Conservation (phyloP, 53 echinoderm and acorn worm species). For the Luidia sarsii region DNA sequence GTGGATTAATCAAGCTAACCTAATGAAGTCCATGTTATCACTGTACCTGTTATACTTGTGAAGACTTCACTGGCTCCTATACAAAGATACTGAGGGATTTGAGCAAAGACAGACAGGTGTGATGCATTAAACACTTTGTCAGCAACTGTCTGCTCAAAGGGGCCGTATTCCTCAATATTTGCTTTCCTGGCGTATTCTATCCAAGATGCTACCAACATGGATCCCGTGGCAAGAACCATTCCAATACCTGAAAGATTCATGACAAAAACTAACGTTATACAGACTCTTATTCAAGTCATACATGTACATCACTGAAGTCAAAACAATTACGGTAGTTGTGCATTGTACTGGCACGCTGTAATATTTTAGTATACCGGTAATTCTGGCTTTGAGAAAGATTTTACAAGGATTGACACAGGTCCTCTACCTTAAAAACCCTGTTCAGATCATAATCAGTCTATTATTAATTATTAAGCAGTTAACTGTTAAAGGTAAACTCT, state of each 20-base stretch:
- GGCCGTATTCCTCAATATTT: constrained; percentile 52
- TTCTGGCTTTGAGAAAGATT: too few relatives aligned
- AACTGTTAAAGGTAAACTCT: too few relatives aligned
- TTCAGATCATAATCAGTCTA: too few relatives aligned
- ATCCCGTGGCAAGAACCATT: constrained; percentile 77
- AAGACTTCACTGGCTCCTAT: constrained; percentile 97
- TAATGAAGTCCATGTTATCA: neutral
- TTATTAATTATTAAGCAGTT: too few relatives aligned
- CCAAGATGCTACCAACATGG: constrained; percentile 70
- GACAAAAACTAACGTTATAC: too few relatives aligned
- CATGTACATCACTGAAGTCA: too few relatives aligned
- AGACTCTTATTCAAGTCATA: too few relatives aligned
- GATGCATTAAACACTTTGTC: constrained; percentile 77
- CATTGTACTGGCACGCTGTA: too few relatives aligned
- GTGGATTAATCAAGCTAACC: neutral
- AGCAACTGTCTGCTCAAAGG: constrained; percentile 55
- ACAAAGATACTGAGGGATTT: constrained; percentile 87
- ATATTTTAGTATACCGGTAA: too few relatives aligned
- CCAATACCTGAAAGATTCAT: constrained; percentile 97
- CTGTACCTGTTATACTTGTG: constrained; percentile 82
- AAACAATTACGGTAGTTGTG: too few relatives aligned
- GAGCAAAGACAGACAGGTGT: constrained; percentile 65
- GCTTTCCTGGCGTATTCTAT: constrained; percentile 75
- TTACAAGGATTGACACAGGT: too few relatives aligned
- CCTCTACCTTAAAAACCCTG: too few relatives aligned